Percentiles rank a stretch among this genome's conserved stretches.
Conservation (phyloP, 2,888 invertebrate genomes). For the Pachycephus smyrnensis region DNA sequence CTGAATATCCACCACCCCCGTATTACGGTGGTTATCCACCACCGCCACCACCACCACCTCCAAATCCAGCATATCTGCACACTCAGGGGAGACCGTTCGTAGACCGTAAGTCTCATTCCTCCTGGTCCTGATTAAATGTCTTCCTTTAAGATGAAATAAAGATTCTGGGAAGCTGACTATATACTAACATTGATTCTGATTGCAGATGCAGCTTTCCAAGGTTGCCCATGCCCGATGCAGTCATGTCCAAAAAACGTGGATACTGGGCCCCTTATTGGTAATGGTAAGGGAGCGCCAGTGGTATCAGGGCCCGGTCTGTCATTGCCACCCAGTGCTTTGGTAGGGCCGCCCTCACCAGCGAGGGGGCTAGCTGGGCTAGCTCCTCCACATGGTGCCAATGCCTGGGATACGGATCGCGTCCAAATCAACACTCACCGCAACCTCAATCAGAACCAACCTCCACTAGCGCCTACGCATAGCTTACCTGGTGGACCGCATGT, state of each 20-base stretch:
- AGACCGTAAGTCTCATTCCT: conserved; percentile 55
- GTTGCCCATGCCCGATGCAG: conserved; percentile 91
- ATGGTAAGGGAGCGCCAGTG: conserved; percentile 79
- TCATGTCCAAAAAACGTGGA: conserved; percentile 98
- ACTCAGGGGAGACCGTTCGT: conserved; percentile 64
- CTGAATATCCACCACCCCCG: conserved; percentile 70
- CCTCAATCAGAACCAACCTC: conserved; percentile 54
- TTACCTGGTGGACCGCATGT: conserved; percentile 55
- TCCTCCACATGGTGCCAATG: conserved; percentile 66
- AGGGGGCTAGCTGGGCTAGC: conserved; percentile 68
- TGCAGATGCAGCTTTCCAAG: conserved; percentile 73
- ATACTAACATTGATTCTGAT: conserved; percentile 11
- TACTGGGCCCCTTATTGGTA: conserved; percentile 98
- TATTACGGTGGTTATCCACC: conserved; percentile 69
- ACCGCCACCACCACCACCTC: conserved; percentile 71
- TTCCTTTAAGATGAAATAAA: background rate
- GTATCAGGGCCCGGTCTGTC: conserved; percentile 67
- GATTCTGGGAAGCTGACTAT: background rate
- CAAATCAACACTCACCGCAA: conserved; percentile 62
- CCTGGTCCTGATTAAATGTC: background rate
- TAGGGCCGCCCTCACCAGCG: conserved; percentile 70
- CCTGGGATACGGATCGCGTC: conserved; percentile 70
- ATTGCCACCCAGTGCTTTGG: conserved; percentile 68
- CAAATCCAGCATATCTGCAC: conserved; percentile 64
- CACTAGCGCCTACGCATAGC: conserved; percentile 57